Evolutionary conservation across 2,797 vertebrate genomes (phyloP).

Genomic region (Dermochelys coriacea): DNA sequence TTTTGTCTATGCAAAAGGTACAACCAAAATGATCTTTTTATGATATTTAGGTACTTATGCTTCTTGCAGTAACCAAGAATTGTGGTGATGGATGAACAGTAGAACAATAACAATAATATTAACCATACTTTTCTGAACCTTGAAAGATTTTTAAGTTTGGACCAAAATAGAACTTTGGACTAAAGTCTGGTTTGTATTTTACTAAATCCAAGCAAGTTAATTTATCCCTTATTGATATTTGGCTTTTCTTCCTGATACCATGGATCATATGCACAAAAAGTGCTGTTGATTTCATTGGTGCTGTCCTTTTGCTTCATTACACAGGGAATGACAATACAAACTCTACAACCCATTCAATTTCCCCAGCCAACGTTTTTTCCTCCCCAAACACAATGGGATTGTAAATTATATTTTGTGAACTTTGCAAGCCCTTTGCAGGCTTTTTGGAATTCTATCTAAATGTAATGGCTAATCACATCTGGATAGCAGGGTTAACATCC

Average conservation of each 20-base stretch:
- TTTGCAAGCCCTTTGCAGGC: not conserved
- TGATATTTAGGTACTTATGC: not conserved
- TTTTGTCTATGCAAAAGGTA: not conserved
- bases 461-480: not conserved
- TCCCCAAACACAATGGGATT: not conserved
- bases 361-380: not conserved
- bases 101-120: not conserved
- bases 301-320: not conserved
- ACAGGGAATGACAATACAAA: not conserved
- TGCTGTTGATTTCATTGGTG: not conserved
- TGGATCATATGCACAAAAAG: not conserved
- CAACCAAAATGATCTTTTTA: not conserved
- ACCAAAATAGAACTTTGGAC: not conserved
- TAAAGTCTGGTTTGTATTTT: not conserved
- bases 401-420: not conserved
- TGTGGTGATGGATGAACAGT: not conserved
- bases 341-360: not conserved
- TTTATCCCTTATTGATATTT: not conserved
- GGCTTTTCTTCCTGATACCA: not conserved
- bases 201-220: not conserved
- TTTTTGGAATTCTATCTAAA: not conserved
- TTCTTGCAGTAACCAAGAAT: not conserved
- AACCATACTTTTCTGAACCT: not conserved
- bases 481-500: fast-evolving
- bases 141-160: not conserved